A percentile compares a stretch with the other conserved stretches of the same genome.
phyloP scores from a whole-genome alignment of 2,797 vertebrate species.

The Bovichtus diacanthus region DNA sequence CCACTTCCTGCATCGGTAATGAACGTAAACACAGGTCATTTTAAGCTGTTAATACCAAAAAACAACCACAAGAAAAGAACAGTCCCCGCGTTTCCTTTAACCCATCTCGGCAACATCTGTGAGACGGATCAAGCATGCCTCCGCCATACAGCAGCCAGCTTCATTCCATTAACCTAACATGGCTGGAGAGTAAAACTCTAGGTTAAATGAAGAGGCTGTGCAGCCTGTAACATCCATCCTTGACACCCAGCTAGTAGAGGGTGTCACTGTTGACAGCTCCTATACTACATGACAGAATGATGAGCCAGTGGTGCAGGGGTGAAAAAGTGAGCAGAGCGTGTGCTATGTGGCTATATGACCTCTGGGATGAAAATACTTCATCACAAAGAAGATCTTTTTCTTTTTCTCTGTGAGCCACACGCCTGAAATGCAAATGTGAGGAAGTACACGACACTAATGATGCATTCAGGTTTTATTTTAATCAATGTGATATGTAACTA shows the following conservation, averaged over 20 bases:
- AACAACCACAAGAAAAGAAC: slow-evolving; percentile 26
- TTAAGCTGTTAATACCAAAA: slow-evolving; percentile 8
- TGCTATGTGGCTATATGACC: slow-evolving; percentile 54
- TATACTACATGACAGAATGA: slow-evolving; percentile 68
- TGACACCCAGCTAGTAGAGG: slow-evolving; percentile 66
- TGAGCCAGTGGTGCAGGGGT: slow-evolving; percentile 66
- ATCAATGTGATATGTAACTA: too few relatives aligned
- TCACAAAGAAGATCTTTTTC: slow-evolving; percentile 28
- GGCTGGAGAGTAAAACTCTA: slow-evolving; percentile 51
- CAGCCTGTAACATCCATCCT: slow-evolving; percentile 62
- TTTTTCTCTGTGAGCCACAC: slow-evolving; percentile 13
- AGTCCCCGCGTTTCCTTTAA: slow-evolving; percentile 35
- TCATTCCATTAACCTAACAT: slow-evolving; percentile 62
- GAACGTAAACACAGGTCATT: not conserved
- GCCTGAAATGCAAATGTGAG: slow-evolving; percentile 24
- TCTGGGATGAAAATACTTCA: slow-evolving; percentile 53
- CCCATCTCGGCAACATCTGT: slow-evolving; percentile 55
- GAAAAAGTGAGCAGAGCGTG: slow-evolving; percentile 48
- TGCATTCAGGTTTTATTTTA: not conserved
- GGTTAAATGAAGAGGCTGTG: slow-evolving; percentile 63
- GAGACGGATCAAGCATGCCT: slow-evolving; percentile 61
- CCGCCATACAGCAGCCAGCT: slow-evolving; percentile 33
- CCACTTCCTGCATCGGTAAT: not conserved
- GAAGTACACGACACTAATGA: not conserved
- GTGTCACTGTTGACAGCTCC: slow-evolving; percentile 73